A percentile compares a stretch with the other conserved stretches of the same genome.
These are phyloP conservation scores for Shargacucullia verbasci DNA, from an alignment of 2,888 invertebrate species.

Conservation along the genomic window DNA sequence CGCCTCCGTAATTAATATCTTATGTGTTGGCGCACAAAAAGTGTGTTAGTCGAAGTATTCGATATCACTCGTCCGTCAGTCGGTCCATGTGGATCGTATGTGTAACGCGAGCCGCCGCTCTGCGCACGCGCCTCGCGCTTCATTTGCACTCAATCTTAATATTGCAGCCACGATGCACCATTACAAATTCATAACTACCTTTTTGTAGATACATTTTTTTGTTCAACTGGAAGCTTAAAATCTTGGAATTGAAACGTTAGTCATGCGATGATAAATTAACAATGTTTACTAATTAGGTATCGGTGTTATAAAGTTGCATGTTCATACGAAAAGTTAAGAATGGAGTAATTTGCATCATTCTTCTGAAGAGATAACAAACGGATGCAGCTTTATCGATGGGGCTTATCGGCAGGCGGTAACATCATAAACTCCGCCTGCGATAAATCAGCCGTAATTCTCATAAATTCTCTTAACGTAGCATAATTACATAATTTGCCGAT, in stretches of 20 bases:
- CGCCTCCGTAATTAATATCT: conserved; percentile 85
- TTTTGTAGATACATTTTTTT: conserved; percentile 73
- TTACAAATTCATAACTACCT: conserved; percentile 80
- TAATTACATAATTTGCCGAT: conserved; percentile 76
- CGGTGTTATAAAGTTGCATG: conserved; percentile 12
- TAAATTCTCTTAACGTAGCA: conserved; percentile 67
- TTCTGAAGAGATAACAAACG: conserved; percentile 11
- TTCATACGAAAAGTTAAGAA: no score
- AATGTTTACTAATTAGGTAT: conserved; percentile 26
- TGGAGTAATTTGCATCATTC: not conserved
- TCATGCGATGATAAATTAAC: conserved; percentile 48
- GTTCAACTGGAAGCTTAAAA: conserved; percentile 60
- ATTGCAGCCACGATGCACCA: conserved; percentile 83
- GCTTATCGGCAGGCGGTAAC: conserved; percentile 52
- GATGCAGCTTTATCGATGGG: conserved; percentile 31
- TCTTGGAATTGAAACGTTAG: conserved; percentile 61
- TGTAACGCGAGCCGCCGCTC: conserved; percentile 73
- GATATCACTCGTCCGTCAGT: conserved; percentile 58
- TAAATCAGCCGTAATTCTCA: conserved; percentile 63
- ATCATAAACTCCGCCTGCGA: conserved; percentile 55
- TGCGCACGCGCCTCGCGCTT: conserved; percentile 82
- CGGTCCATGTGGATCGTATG: conserved; percentile 61
- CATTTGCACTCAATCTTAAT: conserved; percentile 87
- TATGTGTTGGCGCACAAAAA: conserved; percentile 78
- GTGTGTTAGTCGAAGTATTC: conserved; percentile 61